Evolutionary conservation across 1,140 invertebrate genomes (phyloP).

Genomic region (Zaprionus kolodkinae): DNA sequence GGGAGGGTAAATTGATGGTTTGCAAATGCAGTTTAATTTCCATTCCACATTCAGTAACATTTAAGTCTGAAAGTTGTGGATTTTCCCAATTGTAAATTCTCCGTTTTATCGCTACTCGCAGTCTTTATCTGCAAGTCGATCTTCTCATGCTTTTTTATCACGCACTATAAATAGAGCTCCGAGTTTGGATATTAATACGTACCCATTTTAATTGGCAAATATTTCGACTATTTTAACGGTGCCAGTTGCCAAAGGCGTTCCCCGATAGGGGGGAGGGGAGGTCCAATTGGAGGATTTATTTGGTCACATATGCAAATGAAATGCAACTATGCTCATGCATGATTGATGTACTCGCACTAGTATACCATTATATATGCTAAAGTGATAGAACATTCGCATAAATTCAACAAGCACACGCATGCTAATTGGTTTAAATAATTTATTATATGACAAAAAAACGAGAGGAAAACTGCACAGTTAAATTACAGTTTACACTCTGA

Average conservation of each 20-base stretch:
- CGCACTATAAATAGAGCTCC: background rate
- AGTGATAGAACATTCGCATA: background rate
- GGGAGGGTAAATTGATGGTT: constrained; percentile 1
- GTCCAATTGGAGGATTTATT: constrained; percentile 25
- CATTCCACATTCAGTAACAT: background rate
- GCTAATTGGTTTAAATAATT: constrained; percentile 29
- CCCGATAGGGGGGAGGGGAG: background rate
- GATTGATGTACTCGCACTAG: constrained; percentile 52
- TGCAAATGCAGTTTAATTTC: background rate
- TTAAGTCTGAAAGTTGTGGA: too few species aligned
- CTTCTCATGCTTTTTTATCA: background rate
- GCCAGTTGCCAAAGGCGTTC: background rate
- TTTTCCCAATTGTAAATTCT: background rate
- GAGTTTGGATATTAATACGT: background rate
- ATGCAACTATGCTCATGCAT: constrained; percentile 51
- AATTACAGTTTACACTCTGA: background rate
- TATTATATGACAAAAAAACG: constrained; percentile 2
- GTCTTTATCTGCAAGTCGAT: background rate
- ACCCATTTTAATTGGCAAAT: background rate
- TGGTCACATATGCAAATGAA: constrained; percentile 44
- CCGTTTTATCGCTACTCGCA: background rate
- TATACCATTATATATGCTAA: background rate
- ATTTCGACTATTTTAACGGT: background rate
- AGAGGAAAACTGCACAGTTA: background rate
- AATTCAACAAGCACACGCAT: constrained; percentile 1